A percentile compares a stretch with the other conserved stretches of the same genome.
These are phyloP conservation scores for Trissoscelio sp. DNA, from an alignment of 2,888 invertebrate species.

Conservation along the genomic window DNA sequence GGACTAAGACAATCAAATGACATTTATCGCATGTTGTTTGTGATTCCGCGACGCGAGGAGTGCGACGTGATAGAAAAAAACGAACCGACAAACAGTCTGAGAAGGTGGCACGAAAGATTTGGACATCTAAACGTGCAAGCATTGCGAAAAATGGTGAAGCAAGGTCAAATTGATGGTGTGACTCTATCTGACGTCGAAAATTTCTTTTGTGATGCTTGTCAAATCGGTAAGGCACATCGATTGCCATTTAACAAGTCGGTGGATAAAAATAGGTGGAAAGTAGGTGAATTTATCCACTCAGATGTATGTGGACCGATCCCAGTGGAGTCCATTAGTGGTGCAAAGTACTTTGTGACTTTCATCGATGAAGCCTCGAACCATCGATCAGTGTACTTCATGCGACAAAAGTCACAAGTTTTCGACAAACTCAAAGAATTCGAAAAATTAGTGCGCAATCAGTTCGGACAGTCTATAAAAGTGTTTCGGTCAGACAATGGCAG, in stretches of 20 bases:
- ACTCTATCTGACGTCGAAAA: not conserved
- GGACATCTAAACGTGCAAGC: conserved; percentile 10
- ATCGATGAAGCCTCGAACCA: conserved; percentile 2
- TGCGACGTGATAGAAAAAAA: too few relatives aligned
- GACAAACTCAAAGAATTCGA: conserved; percentile 61
- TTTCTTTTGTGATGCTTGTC: conserved; percentile 18
- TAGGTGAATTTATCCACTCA: conserved; percentile 21
- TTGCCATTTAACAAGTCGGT: not conserved
- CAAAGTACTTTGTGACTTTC: conserved; percentile 14
- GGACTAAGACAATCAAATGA: not conserved
- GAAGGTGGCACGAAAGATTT: conserved; percentile 11
- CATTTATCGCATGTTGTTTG: too few relatives aligned
- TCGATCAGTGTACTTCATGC: not conserved
- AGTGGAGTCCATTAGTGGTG: not conserved
- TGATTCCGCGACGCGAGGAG: too few relatives aligned
- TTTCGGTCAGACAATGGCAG: conserved; percentile 26
- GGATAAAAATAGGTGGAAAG: not conserved
- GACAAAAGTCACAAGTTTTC: conserved; percentile 44
- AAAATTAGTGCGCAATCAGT: not conserved
- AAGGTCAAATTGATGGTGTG: not conserved
- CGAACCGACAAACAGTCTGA: not conserved
- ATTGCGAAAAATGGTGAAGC: not conserved
- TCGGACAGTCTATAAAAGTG: not conserved
- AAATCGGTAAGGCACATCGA: conserved; percentile 19
- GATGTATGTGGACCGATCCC: conserved; percentile 22